Evolutionary conservation across 2,113 vertebrate species (phyloP).

Genomic region (Lasiurus borealis): DNA sequence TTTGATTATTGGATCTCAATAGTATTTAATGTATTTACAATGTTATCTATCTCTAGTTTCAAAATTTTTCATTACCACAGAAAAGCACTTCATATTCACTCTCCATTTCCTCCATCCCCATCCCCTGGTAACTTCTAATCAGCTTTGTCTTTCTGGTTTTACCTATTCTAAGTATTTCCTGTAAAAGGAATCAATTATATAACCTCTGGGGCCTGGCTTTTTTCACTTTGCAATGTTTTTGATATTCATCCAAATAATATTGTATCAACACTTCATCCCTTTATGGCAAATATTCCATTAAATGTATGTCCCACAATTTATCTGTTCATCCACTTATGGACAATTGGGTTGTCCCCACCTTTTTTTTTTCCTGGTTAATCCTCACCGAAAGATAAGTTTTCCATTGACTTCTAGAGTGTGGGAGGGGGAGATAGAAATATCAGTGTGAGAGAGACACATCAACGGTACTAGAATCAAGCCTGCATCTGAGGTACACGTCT

Average conservation of each 20-base stretch:
- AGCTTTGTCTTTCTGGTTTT: neutral
- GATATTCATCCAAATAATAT: neutral
- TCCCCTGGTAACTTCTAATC: neutral
- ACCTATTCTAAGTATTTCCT: neutral
- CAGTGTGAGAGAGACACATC: too few relatives aligned
- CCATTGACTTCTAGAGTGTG: too few relatives aligned
- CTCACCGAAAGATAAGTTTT: too few relatives aligned
- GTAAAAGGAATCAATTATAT: neutral
- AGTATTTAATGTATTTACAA: neutral
- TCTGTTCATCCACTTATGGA: neutral
- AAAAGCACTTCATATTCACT: neutral
- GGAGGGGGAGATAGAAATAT: too few relatives aligned
- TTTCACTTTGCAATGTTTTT: neutral
- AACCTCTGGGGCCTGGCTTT: neutral
- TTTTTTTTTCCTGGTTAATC: neutral
- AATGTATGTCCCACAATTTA: neutral
- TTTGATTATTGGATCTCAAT: neutral
- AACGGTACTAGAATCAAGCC: too few relatives aligned
- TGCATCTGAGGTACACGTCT: too few relatives aligned
- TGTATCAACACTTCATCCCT: neutral
- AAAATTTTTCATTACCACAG: neutral
- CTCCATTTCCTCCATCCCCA: neutral
- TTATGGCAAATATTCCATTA: neutral
- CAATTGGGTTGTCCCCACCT: neutral
- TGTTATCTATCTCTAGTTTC: neutral